Percentiles rank a stretch among this genome's conserved stretches.
These are phyloP conservation scores for Xenopus petersii DNA, from an alignment of 2,797 vertebrate genomes.

Conservation along the genomic window DNA sequence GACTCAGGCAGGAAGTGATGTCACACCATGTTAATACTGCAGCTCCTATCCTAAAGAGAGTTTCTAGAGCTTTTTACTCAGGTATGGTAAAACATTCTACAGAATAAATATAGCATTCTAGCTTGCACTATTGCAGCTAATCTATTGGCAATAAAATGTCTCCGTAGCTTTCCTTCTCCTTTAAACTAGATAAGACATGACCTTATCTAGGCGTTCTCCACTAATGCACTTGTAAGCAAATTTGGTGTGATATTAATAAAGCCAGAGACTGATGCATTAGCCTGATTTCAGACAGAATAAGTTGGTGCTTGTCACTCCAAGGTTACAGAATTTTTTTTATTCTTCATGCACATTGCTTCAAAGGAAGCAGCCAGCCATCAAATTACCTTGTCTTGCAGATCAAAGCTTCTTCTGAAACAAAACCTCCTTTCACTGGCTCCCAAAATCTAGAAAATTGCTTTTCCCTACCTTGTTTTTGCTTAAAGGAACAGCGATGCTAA, in stretches of 20 bases:
- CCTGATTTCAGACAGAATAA: constrained; percentile 31
- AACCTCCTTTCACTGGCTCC: constrained; percentile 5
- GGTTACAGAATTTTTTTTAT: constrained; percentile 14
- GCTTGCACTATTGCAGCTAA: too few relatives aligned
- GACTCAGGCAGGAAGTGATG: too few relatives aligned
- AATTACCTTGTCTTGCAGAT: constrained; percentile 36
- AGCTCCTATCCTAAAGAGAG: too few relatives aligned
- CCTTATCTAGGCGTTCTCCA: constrained; percentile 10
- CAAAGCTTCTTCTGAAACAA: constrained; percentile 29
- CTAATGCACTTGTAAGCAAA: constrained; percentile 38
- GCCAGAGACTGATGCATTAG: constrained; percentile 23
- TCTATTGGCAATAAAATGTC: too few relatives aligned
- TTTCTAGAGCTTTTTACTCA: too few relatives aligned
- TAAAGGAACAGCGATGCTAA: neutral
- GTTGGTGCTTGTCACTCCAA: constrained; percentile 11
- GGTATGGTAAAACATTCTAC: too few relatives aligned
- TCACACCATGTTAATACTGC: too few relatives aligned
- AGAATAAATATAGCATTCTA: too few relatives aligned
- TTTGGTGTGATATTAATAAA: constrained; percentile 38
- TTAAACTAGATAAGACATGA: constrained; percentile 37
- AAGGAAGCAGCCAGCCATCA: constrained; percentile 21
- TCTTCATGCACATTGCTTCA: constrained; percentile 24
- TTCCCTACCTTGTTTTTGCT: neutral
- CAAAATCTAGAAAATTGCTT: neutral
- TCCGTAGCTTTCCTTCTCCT: too few relatives aligned